phyloP scores from a whole-genome alignment of 1,140 invertebrate genomes.

The Archivesica marissinica region DNA sequence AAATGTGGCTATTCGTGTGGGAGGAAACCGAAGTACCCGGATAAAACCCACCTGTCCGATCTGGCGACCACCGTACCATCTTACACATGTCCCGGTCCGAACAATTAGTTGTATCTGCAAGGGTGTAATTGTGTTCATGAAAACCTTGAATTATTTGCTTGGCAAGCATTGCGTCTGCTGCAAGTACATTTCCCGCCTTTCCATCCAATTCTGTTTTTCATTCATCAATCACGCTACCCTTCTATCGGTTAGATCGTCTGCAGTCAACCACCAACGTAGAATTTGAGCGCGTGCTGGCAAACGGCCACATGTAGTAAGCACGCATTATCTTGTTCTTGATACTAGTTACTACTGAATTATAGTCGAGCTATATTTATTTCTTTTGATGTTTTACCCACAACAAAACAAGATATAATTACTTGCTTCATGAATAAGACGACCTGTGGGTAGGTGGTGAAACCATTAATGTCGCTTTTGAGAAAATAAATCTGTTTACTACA shows the following conservation, averaged over 20 bases:
- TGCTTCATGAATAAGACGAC: slow-evolving; percentile 20
- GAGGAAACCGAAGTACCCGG: no score
- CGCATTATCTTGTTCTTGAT: slow-evolving; percentile 5
- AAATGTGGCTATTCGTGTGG: no score
- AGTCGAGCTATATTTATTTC: not conserved
- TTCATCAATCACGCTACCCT: slow-evolving; percentile 22
- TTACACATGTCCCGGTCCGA: no score
- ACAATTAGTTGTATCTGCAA: no score
- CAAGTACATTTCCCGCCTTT: slow-evolving; percentile 8
- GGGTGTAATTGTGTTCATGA: no score
- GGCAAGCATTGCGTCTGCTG: not conserved
- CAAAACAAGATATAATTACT: slow-evolving; percentile 14
- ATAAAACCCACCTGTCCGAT: no score
- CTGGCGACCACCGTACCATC: no score
- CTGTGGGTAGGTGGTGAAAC: slow-evolving; percentile 1
- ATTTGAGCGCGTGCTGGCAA: slow-evolving; percentile 14
- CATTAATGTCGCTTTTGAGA: not conserved
- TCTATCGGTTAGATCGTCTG: slow-evolving; percentile 10
- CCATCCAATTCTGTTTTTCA: slow-evolving; percentile 1
- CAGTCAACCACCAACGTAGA: slow-evolving; percentile 24
- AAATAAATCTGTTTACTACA: slow-evolving; percentile 27
- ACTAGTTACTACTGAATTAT: slow-evolving; percentile 26
- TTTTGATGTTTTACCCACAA: slow-evolving; percentile 29
- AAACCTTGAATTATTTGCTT: slow-evolving; percentile 6
- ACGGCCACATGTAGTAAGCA: slow-evolving; percentile 14